Conservation (phyloP, 2,113 vertebrate species). For the Bos indicus region DNA sequence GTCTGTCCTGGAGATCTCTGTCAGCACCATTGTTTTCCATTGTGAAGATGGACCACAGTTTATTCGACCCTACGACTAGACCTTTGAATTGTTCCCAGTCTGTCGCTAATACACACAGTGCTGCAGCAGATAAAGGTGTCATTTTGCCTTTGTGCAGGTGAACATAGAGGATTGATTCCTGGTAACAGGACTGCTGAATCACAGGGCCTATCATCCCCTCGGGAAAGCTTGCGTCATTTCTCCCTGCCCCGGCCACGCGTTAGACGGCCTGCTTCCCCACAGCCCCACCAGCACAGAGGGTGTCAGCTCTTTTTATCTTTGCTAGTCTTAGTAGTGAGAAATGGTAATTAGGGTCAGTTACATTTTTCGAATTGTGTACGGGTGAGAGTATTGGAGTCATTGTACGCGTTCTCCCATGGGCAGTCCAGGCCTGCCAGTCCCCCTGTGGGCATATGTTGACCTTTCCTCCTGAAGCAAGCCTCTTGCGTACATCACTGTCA, state of each 20-base stretch:
- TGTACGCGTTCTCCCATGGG: neutral
- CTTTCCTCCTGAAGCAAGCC: neutral
- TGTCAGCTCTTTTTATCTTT: neutral
- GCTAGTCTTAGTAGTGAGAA: neutral
- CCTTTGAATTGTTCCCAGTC: neutral
- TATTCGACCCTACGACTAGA: neutral
- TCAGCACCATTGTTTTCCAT: neutral
- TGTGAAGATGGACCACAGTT: neutral
- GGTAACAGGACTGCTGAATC: neutral
- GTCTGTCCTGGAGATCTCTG: neutral
- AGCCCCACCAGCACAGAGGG: neutral
- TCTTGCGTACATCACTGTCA: neutral
- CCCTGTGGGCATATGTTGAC: neutral
- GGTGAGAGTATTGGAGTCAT: neutral
- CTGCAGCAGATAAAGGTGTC: neutral
- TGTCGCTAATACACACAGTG: neutral
- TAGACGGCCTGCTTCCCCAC: neutral
- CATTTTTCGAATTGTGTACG: neutral
- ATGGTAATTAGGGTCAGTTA: neutral
- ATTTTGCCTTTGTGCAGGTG: neutral
- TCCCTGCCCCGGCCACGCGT: rapidly evolving
- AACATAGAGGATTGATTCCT: neutral
- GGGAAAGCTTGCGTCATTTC: neutral
- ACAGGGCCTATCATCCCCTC: neutral
- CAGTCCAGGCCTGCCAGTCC: neutral